These are phyloP conservation scores for Peromyscus melanophrys DNA, from an alignment of 2,797 vertebrate genomes.

Conservation along the genomic window DNA sequence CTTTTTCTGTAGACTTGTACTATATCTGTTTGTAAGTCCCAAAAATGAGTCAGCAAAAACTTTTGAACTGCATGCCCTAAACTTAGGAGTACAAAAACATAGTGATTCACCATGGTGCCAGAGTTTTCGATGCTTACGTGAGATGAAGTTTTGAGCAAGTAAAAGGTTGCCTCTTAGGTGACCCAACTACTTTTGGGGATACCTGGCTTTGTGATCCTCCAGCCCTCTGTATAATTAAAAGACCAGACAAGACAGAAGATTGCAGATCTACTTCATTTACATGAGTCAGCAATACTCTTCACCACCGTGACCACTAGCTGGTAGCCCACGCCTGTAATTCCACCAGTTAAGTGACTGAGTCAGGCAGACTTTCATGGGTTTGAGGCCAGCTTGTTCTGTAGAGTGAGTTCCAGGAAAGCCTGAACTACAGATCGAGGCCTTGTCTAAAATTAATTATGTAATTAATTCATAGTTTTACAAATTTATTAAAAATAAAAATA, in stretches of 20 bases:
- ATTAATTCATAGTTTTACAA: background rate
- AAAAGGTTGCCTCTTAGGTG: background rate
- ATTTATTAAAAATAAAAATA: conserved; percentile 7
- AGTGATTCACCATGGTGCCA: background rate
- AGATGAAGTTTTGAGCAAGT: background rate
- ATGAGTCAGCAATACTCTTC: background rate
- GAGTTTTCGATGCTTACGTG: background rate
- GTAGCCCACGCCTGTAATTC: background rate
- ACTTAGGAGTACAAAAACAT: background rate
- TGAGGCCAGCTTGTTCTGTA: background rate
- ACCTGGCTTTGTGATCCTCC: background rate
- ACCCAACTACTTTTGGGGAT: background rate
- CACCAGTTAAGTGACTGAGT: background rate
- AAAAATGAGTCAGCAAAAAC: background rate
- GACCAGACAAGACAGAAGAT: background rate
- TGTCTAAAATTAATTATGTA: background rate
- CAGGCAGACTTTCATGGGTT: background rate
- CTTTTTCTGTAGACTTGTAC: background rate
- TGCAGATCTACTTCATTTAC: too few relatives aligned
- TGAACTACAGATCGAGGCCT: background rate
- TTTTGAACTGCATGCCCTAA: background rate
- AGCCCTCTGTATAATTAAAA: background rate
- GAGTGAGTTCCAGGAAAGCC: background rate
- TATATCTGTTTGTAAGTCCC: background rate
- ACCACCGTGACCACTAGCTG: background rate